Evolutionary conservation across 2,888 invertebrate genomes (phyloP), one percentile per base, ranked within the genome.

Genomic region (Auanema freiburgensis): DNA sequence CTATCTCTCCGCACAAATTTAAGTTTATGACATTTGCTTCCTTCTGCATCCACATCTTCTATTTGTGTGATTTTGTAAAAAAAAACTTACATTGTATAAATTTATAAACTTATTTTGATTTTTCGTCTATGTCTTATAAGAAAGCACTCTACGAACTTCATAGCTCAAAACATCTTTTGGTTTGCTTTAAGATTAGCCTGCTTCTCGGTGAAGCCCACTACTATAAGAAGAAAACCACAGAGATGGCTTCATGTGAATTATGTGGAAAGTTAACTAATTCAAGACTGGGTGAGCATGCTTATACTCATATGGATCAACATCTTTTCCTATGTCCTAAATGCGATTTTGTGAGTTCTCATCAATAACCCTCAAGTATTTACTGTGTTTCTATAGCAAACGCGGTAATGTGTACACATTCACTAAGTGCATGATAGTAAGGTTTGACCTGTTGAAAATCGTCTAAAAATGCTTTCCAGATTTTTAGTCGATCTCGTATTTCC

Each of bases 181-280:
- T 33, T 33, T n/a, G n/a, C n/a, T n/a, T 63, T 53, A 41, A 63
- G 57, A 54, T 63, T 6, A 63, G 63, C 25, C 74, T 80, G 61
- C 66, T 77, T 1, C 74, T 81, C n/a, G 82, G 82, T 12, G 82
- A 82, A 1, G 79, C 82, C 12, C 78, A 78, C 58, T 82, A 81
- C 59, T 79, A 76, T 66, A 79, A 77, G 68, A 80, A 80, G 71
- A 76, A 76, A 57, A 67, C 66, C 64, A 79, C 69, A 57, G 81
- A 81, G 52, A 65, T 71, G 33, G 73, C 72, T 44, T 61, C 64
- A 46, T 80, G 80, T 51, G 73, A 80, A 58, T 75, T 77, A 52
- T 82, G 82, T 51, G 76, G 73, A n/a, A 77, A 75, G 44, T 57
- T 67, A 49, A 72, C 67, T 24, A 66, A 69, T 33, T 67, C 63